A percentile compares a stretch with the other conserved stretches of the same genome.
phyloP scores from a whole-genome alignment of 1,140 invertebrate species.

The Drosophila grimshawi region DNA sequence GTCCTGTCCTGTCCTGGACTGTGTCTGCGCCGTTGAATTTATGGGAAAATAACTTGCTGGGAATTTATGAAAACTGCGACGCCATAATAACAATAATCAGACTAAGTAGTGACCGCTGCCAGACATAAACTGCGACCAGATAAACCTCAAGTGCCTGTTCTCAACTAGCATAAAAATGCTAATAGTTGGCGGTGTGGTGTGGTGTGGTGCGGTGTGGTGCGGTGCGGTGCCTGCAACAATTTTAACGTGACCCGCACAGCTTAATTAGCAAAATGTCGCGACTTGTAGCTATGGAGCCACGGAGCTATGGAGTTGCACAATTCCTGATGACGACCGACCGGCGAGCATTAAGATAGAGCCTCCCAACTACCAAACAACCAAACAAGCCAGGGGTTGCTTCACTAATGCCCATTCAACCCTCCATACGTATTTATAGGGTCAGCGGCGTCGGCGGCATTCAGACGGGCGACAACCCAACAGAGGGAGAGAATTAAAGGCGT shows the following conservation, averaged over 20 bases:
- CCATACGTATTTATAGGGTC: constrained; percentile 23
- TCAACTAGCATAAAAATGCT: constrained; percentile 62
- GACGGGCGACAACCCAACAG: constrained; percentile 11
- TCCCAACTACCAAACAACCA: background rate
- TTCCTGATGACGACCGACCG: constrained; percentile 44
- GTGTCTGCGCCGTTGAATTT: constrained; percentile 57
- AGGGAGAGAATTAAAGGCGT: background rate
- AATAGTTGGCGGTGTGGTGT: constrained; percentile 40
- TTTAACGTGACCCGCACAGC: constrained; percentile 73
- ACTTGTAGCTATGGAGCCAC: constrained; percentile 3
- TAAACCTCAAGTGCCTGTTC: constrained; percentile 55
- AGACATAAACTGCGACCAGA: constrained; percentile 78
- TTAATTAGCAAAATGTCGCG: constrained; percentile 79
- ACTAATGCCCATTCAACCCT: background rate
- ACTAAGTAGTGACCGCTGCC: constrained; percentile 82
- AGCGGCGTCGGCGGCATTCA: constrained; percentile 27
- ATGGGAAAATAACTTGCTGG: constrained; percentile 81
- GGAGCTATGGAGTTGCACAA: background rate
- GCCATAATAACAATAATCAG: constrained; percentile 83
- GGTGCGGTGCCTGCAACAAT: constrained; percentile 38
- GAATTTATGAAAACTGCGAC: constrained; percentile 82
- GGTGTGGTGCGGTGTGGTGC: constrained; percentile 4
- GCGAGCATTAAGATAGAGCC: constrained; percentile 69
- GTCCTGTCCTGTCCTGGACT: constrained; percentile 11
- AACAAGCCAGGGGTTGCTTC: background rate